These are phyloP conservation scores for Lucifuga dentata DNA, from an alignment of 2,113 vertebrate species.

Conservation along the genomic window DNA sequence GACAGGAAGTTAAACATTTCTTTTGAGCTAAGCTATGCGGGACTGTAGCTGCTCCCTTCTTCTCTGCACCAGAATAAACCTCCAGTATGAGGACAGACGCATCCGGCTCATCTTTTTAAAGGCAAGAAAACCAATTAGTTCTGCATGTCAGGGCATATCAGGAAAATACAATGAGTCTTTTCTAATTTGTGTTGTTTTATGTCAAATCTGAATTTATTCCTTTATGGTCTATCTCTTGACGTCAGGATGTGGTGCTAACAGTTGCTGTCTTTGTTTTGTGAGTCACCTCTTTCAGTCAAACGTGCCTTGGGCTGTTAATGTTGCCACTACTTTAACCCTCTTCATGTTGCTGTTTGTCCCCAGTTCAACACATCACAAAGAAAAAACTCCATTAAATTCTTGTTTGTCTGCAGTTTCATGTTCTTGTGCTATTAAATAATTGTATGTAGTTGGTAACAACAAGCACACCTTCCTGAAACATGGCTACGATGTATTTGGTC, in stretches of 20 bases:
- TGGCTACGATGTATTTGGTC: too few species aligned
- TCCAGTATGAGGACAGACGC: conserved; percentile 36
- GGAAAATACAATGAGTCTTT: conserved; percentile 85
- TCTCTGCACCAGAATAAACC: conserved; percentile 28
- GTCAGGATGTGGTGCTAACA: conserved; percentile 89
- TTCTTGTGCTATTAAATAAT: conserved; percentile 17
- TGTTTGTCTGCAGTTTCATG: conserved; percentile 4
- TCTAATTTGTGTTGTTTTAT: conserved; percentile 84
- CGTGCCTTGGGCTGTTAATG: conserved; percentile 84
- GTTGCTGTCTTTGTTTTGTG: conserved; percentile 87
- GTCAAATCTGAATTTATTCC: conserved; percentile 86
- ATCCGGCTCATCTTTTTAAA: conserved; percentile 84
- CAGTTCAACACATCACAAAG: conserved; percentile 40
- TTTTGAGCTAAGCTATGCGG: conserved; percentile 9
- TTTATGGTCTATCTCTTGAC: conserved; percentile 86
- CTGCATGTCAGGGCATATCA: conserved; percentile 86
- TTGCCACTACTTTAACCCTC: conserved; percentile 88
- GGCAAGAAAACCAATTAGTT: conserved; percentile 88
- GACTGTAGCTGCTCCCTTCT: conserved; percentile 35
- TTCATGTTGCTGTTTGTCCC: conserved; percentile 26
- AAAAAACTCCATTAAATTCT: conserved; percentile 27
- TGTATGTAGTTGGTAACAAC: conserved; percentile 11
- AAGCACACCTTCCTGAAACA: not conserved
- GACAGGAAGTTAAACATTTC: not conserved
- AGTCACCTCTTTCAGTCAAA: conserved; percentile 87